Percentiles rank a stretch among this genome's conserved stretches.
Evolutionary conservation across 2,113 vertebrate species (phyloP).

Genomic region (Mesoclemmys tuberculata): DNA sequence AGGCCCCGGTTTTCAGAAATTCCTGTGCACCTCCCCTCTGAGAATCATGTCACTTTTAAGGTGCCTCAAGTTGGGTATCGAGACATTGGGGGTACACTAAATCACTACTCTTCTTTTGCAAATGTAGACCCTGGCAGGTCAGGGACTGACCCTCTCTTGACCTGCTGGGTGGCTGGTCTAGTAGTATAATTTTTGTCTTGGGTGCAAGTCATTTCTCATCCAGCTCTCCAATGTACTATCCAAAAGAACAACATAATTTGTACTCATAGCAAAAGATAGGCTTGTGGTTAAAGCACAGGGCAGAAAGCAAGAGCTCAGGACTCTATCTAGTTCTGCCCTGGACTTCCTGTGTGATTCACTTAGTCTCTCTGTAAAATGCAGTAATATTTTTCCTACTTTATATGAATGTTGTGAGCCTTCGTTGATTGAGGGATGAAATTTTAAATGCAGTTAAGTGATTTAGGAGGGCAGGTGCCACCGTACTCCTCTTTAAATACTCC

Average conservation of each 20-base stretch:
- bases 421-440: not conserved
- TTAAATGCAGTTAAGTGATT: not conserved
- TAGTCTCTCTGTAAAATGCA: not conserved
- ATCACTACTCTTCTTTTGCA: not conserved
- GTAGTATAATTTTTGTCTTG: constrained; percentile 47
- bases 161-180: constrained; percentile 23
- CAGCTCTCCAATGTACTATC: constrained; percentile 42
- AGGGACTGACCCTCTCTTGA: constrained; percentile 7
- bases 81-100: not conserved
- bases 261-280: not conserved
- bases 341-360: not conserved
- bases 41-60: accelerated
- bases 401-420: not conserved
- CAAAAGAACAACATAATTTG: not conserved
- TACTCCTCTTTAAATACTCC: not conserved
- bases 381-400: not conserved
- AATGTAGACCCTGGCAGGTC: constrained; percentile 4
- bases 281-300: not conserved
- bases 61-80: accelerated
- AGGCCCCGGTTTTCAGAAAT: not conserved
- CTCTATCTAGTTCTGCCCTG: not conserved
- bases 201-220: constrained; percentile 43
- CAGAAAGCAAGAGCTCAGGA: not conserved
- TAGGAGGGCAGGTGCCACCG: not conserved
- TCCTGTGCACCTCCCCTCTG: not conserved